Conservation (phyloP, 2,113 vertebrate species). For the Illadopsis cleaveri region DNA sequence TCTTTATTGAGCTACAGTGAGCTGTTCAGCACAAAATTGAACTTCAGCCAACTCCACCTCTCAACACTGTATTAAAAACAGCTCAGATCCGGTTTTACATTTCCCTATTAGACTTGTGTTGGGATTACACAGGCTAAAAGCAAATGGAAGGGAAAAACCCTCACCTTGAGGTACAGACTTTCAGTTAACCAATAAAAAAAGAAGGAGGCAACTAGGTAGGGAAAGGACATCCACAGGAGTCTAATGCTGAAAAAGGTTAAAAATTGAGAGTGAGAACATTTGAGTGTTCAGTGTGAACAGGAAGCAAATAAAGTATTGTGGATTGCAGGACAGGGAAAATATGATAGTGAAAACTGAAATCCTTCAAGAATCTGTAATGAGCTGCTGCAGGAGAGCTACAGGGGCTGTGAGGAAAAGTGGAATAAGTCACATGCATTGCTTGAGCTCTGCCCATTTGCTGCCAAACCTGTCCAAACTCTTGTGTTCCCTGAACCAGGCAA, state of each 20-base stretch:
- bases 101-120: neutral
- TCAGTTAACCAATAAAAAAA: neutral
- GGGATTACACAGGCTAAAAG: neutral
- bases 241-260: neutral
- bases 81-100: neutral
- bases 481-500: neutral
- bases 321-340: neutral
- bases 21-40: slow-evolving; percentile 37
- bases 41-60: slow-evolving; percentile 17
- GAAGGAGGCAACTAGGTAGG: neutral
- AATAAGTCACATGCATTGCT: neutral
- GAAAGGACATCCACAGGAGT: neutral
- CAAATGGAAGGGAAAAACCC: neutral
- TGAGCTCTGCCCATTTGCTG: neutral
- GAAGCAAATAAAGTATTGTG: neutral
- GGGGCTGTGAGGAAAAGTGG: neutral
- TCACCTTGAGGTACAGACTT: neutral
- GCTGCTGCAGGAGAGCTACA: neutral
- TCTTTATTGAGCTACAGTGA: slow-evolving; percentile 37
- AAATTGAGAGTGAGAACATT: neutral
- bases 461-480: neutral
- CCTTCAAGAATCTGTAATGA: neutral
- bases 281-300: neutral
- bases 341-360: neutral
- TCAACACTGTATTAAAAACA: slow-evolving; percentile 32